phyloP scores from a whole-genome alignment of 2,797 vertebrate species.

The Moxostoma hubbsi region DNA sequence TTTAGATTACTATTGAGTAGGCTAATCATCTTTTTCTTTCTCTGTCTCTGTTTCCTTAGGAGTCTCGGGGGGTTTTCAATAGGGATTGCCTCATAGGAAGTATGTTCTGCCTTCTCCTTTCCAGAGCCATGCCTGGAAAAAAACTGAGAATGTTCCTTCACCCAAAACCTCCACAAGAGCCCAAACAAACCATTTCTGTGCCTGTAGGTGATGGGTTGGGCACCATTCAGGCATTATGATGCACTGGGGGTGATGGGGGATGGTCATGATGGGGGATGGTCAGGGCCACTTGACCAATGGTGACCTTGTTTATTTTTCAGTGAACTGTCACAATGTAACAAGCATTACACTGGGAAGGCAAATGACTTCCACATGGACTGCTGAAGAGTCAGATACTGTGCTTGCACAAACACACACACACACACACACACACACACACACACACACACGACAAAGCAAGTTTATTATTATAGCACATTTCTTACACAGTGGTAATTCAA shows the following conservation, averaged over 20 bases:
- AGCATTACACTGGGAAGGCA: slow-evolving; percentile 20
- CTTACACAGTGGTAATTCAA: too few species aligned
- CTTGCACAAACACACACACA: too few species aligned
- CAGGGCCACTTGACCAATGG: slow-evolving; percentile 23
- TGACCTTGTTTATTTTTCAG: slow-evolving; percentile 49
- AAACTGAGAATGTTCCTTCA: not conserved
- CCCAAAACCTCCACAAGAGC: not conserved
- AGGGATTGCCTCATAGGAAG: slow-evolving; percentile 37
- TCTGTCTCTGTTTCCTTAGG: slow-evolving; percentile 19
- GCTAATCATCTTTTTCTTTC: slow-evolving; percentile 33
- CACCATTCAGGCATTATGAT: not conserved
- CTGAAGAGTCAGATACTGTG: not conserved
- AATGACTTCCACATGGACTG: slow-evolving; percentile 52
- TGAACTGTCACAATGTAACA: slow-evolving; percentile 33
- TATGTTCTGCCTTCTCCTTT: slow-evolving; percentile 18
- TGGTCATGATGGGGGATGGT: not conserved
- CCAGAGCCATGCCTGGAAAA: slow-evolving; percentile 9
- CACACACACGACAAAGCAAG: too few species aligned
- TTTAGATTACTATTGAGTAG: slow-evolving; percentile 54
- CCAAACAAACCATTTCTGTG: slow-evolving; percentile 28
- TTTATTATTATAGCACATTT: too few species aligned
- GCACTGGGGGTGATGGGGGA: not conserved
- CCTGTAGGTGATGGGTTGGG: not conserved
- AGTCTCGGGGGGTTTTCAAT: slow-evolving; percentile 21
- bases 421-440: too few species aligned